Base-by-base conservation (phyloP, 2,113 vertebrate genomes). In the Melierax canorus region DNA sequence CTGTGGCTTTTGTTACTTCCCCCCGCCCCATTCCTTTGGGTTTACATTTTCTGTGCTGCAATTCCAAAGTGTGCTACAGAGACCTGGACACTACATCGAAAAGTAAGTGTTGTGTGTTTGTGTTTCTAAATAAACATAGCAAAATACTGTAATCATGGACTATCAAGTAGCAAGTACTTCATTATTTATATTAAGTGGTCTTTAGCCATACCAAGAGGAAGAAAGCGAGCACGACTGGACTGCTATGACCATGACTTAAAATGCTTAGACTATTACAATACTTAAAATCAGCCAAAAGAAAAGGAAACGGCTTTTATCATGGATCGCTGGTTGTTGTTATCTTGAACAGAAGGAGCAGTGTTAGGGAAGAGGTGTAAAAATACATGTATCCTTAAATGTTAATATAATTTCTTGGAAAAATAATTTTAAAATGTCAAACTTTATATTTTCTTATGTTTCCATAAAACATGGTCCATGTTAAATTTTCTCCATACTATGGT, bases 21-120 rank as follows among this genome's bases (percentile, higher is more conserved):
- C 19, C 18, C 18, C 73, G 6, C 11, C 22, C 20, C 24, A 1
- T 91, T 75, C 53, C 58, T 81, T 59, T 87, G 91, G 91, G 50
- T 89, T 94, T 91, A 58, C 68, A 4, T 91, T 92, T 94, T 85
- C 86, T 9, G 29, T 88, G 89, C 87, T 97, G 89, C 92, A 69
- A 45, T 89, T 92, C 92, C 88, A 78, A 95, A 95, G n/a, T n/a
- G 62, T 88, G 89, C 91, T 92, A 34, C 87, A 88, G 92, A 95
- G 87, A 96, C 81, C 91, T 74, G 95, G 94, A 94, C 58, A 55
- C 81, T 79, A 55, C 95, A 77, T 85, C 26, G 0, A 69, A 90
- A 96, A 95, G 95, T 96, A 94, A 95, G 94, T 92, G 88, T 73
- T 94, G 80, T 87, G 86, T 95, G 73, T 91, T 93, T 87, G 86